Evolutionary conservation across 2,888 invertebrate species (phyloP).

Genomic region (Cataglyphis albicans): DNA sequence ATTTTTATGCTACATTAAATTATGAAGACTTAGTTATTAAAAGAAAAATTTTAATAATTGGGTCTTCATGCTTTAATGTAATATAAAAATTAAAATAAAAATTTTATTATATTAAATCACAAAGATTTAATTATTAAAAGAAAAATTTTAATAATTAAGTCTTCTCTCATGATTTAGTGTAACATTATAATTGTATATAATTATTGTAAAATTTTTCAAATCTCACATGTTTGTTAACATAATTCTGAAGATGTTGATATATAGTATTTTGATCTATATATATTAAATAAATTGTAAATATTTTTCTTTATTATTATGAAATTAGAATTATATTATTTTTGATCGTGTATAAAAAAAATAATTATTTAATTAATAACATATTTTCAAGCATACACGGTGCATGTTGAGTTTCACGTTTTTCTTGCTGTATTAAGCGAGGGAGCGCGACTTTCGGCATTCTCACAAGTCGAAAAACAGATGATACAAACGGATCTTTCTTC

Average conservation of each 20-base stretch:
- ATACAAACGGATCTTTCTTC: constrained; percentile 32
- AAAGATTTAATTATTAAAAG: background rate
- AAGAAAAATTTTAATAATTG: too few species aligned
- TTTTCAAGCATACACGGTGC: background rate
- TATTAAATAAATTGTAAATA: background rate
- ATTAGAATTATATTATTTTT: background rate
- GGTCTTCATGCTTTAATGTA: too few species aligned
- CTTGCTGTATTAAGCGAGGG: constrained; percentile 14
- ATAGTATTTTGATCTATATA: background rate
- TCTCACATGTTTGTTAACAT: background rate
- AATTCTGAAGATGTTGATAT: background rate
- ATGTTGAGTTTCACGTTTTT: constrained; percentile 23
- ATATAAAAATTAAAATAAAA: too few species aligned
- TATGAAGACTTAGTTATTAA: too few species aligned
- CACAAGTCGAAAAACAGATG: constrained; percentile 44
- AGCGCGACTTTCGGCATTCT: constrained; percentile 2
- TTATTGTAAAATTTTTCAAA: background rate
- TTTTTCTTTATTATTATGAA: constrained; percentile 3
- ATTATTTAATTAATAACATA: background rate
- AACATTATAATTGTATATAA: background rate
- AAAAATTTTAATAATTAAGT: background rate
- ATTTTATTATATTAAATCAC: too few species aligned
- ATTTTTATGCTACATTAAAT: too few species aligned
- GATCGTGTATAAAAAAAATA: background rate
- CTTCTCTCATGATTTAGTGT: background rate